phyloP scores from a whole-genome alignment of 2,888 invertebrate genomes.

The Cantharis flavilabris region DNA sequence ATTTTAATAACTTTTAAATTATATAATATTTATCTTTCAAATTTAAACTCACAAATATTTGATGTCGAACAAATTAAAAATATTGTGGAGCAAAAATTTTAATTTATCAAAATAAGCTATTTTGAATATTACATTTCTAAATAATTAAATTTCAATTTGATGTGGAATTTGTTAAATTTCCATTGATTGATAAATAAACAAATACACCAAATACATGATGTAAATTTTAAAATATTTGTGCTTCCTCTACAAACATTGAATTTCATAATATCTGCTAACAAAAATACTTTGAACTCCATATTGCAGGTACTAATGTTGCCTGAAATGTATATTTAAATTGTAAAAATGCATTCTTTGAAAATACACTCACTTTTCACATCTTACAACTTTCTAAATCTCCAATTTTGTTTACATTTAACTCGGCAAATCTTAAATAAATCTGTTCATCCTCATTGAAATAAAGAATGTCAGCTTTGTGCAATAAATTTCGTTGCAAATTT shows the following conservation, averaged over 20 bases:
- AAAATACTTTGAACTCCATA: too few relatives aligned
- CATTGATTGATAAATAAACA: background rate
- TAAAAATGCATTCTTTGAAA: background rate
- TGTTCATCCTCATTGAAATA: background rate
- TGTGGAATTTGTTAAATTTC: background rate
- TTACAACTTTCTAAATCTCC: background rate
- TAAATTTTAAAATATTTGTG: background rate
- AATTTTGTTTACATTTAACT: background rate
- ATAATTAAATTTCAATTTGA: background rate
- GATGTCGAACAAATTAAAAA: background rate
- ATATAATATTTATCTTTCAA: background rate
- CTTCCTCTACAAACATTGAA: background rate
- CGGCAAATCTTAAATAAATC: background rate
- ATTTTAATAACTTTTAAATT: background rate
- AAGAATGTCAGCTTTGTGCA: background rate
- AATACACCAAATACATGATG: background rate
- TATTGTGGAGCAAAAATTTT: background rate
- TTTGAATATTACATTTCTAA: background rate
- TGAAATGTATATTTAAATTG: too few relatives aligned
- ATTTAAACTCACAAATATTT: background rate
- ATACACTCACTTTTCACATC: background rate
- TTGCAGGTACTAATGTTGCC: too few relatives aligned
- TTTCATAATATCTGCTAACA: background rate
- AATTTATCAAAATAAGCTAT: background rate
- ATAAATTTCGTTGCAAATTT: background rate